Base-by-base conservation (phyloP, 2,113 vertebrate species). In the Zeus faber region DNA sequence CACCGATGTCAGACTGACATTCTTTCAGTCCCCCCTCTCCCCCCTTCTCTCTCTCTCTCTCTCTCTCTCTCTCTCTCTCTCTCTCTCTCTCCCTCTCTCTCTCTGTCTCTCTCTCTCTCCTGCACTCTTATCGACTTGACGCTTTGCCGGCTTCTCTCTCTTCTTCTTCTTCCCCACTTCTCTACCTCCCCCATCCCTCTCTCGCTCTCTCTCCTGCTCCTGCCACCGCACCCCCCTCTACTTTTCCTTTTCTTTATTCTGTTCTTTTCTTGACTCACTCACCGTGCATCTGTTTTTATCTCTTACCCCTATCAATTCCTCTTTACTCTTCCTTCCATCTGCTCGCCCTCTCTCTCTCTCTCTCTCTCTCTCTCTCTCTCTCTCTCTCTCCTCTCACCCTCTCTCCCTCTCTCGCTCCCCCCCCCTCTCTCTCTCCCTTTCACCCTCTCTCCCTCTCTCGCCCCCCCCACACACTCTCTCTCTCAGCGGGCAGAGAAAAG, bases 1-100 rank as follows among this genome's bases (percentile, higher is more conserved):
- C 68, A 67, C 54, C 67, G 52, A 74, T 88, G 87, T 90, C 87
- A 89, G 67, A 54, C 58, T 88, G 88, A 89, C 88, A 88, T 89
- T 84, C 59, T 76, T 55, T 60, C 33, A 31, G 52, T 24, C 31
- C 40, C 54, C 77, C 67, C 79, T 59, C 63, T 62, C 40, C 54
- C 26, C 21, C 62, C 70, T 56, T 26, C 49, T 52, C 48, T 54
- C 41, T 27, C 60, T 49, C 49, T 31, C 48, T 61, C 31, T 4
- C 0, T 10, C 3, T 46, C 48, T 70, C 59, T 66, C 49, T 65
- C 59, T 67, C 68, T 50, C 21, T 45, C 5, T 1, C 57, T 52
- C 43, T 58, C 26, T 9, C 56, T 43, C 53, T 35, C 37, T 66
- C 46, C 53, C 65, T 72, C 59, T 65, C 31, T 60, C 53, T 53